Evolutionary conservation across 2,888 invertebrate genomes (phyloP).

Genomic region (Tribolium freemani): DNA sequence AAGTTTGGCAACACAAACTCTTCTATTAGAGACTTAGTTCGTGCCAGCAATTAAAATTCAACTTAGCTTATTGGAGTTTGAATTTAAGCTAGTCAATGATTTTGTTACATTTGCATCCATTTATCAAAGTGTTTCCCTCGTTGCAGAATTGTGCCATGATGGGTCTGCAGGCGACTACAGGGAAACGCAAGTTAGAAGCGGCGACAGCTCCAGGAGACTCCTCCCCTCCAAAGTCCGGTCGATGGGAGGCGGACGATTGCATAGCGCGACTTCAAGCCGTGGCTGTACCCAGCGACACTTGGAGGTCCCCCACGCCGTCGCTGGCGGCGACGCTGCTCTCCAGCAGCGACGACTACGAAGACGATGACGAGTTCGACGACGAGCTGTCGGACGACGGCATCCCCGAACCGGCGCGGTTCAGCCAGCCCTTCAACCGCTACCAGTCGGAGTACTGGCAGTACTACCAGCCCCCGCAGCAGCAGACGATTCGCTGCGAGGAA

Average conservation of each 20-base stretch:
- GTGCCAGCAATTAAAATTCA: neutral
- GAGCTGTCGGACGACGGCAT: slow-evolving; percentile 71
- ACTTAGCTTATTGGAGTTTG: neutral
- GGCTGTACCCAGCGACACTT: slow-evolving; percentile 76
- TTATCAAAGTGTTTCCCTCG: slow-evolving; percentile 23
- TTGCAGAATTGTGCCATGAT: slow-evolving; percentile 78
- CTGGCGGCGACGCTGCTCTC: slow-evolving; percentile 64
- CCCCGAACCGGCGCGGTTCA: slow-evolving; percentile 65
- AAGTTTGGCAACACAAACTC: neutral
- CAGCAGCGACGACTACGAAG: slow-evolving; percentile 66
- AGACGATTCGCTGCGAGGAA: slow-evolving; percentile 89
- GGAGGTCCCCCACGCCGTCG: slow-evolving; percentile 69
- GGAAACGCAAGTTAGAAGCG: slow-evolving; percentile 76
- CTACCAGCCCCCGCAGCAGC: slow-evolving; percentile 71
- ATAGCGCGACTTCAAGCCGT: slow-evolving; percentile 80
- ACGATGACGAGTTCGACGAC: slow-evolving; percentile 76
- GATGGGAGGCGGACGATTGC: slow-evolving; percentile 72
- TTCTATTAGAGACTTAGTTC: neutral
- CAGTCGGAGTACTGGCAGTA: slow-evolving; percentile 67
- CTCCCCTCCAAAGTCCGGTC: slow-evolving; percentile 71
- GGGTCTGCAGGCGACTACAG: slow-evolving; percentile 81
- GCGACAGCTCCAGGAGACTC: slow-evolving; percentile 68
- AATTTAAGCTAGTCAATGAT: neutral
- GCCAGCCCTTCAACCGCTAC: slow-evolving; percentile 59
- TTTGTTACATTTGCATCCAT: neutral